Evolutionary conservation across 2,888 invertebrate genomes (phyloP), one percentile per base, ranked within the genome.

Genomic region (Sphaerophoria taeniata): DNA sequence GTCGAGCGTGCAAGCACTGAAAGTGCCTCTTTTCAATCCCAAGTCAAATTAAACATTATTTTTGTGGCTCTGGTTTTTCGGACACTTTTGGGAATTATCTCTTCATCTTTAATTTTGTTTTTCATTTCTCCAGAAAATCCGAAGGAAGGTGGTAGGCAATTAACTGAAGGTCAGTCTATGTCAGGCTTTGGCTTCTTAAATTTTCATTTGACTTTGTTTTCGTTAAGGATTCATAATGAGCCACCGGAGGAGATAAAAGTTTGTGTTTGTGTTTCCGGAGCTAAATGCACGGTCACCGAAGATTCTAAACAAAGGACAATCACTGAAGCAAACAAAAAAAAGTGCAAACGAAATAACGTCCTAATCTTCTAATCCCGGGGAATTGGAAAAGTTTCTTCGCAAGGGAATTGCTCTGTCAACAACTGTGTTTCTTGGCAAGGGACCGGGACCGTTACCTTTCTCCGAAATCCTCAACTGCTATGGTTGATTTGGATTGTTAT

Each of bases 1-100:
- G 55, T 51, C 24, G 31, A 61, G 61, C 9, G 73, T 24, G 36
- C 6, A 12, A 39, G 49, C 36, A 63, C 63, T 31, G 61, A 70
- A 16, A 70, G 34, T 49, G 65, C 60, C 43, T 49, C 70, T 70
- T 24, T 24, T 55, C 73, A 75, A 77, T 77, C 61, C 82, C 72
- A 73, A 73, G 65, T 75, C 83, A 84, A 83, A 74, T 83, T 70
- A 67, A 79, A 79, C 58, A 71, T 70, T 79, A 79, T 79, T 75
- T 79, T 67, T 84, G 83, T 71, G 65, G 83, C 67, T 61, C 58
- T 56, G 60, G 67, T 56, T 72, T 43, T 84, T 53, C 60, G 71
- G 84, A 69, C 60, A 80, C 84, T 80, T 72, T 36, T 43, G 84
- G 84, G 84, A 72, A 47, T 71, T 63, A 14, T 56, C 16, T 63